phyloP scores from a whole-genome alignment of 2,888 invertebrate species.

The Conchocele bisecta region DNA sequence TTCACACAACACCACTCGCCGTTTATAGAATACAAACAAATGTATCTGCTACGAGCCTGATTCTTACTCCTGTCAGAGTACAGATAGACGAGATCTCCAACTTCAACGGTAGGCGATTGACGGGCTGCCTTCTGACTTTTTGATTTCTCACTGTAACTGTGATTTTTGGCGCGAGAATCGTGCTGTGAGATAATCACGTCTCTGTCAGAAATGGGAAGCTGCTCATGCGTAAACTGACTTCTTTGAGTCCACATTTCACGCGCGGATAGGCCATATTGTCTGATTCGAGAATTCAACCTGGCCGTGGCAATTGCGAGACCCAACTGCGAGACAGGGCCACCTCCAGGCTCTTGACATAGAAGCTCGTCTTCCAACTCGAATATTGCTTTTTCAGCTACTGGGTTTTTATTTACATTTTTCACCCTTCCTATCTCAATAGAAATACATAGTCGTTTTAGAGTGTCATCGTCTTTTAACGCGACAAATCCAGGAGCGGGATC shows the following conservation, averaged over 20 bases:
- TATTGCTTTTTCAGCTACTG: not conserved
- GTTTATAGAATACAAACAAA: not conserved
- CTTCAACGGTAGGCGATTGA: not conserved
- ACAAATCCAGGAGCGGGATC: constrained; percentile 55
- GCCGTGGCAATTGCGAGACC: not conserved
- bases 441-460: constrained; percentile 24
- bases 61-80: not conserved
- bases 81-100: not conserved
- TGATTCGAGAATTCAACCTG: too few species aligned
- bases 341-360: not conserved
- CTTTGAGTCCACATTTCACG: constrained; percentile 59
- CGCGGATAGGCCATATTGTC: too few species aligned
- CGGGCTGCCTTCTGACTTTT: not conserved
- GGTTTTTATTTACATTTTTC: too few species aligned
- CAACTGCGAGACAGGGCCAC: not conserved
- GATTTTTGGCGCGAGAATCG: too few species aligned
- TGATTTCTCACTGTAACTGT: not conserved
- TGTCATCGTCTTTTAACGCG: constrained; percentile 31
- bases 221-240: constrained; percentile 61
- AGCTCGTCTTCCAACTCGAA: not conserved
- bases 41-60: not conserved
- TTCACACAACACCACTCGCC: not conserved
- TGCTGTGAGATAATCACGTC: too few species aligned
- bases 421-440: constrained; percentile 48
- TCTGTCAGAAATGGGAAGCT: too few species aligned